Percentiles rank a stretch among this genome's conserved stretches.
phyloP scores from a whole-genome alignment of 2,113 vertebrate genomes.

The Pachypanchax playfairii region DNA sequence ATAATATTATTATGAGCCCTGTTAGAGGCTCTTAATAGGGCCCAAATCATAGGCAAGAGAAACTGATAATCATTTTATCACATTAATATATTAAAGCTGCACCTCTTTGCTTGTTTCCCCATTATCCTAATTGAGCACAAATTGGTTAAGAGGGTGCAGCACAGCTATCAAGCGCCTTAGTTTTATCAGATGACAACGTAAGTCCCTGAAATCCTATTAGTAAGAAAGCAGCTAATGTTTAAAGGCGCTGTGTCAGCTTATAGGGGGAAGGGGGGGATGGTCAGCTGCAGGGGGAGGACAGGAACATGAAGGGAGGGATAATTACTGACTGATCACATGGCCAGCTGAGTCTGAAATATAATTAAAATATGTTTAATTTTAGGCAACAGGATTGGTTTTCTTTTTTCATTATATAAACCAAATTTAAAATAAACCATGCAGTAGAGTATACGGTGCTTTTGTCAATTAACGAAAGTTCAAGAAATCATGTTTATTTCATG shows the following conservation, averaged over 20 bases:
- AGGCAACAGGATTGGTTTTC: too few relatives aligned
- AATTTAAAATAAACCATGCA: too few relatives aligned
- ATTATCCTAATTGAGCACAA: slow-evolving; percentile 95
- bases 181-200: slow-evolving; percentile 92
- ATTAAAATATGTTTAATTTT: slow-evolving; percentile 3
- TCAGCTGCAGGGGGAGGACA: slow-evolving; percentile 58
- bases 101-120: slow-evolving; percentile 89
- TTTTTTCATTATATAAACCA: too few relatives aligned
- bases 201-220: slow-evolving; percentile 89
- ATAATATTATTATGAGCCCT: slow-evolving; percentile 32
- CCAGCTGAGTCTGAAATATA: slow-evolving; percentile 19
- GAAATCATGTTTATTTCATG: too few relatives aligned
- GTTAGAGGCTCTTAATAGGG: slow-evolving; percentile 31
- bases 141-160: slow-evolving; percentile 91
- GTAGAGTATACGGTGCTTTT: too few relatives aligned
- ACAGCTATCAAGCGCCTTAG: slow-evolving; percentile 88
- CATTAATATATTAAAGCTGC: slow-evolving; percentile 90
- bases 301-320: slow-evolving; percentile 55
- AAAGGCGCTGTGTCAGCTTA: slow-evolving; percentile 94
- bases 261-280: slow-evolving; percentile 73
- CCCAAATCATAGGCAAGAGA: slow-evolving; percentile 39
- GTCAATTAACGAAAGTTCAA: too few relatives aligned
- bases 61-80: slow-evolving; percentile 88
- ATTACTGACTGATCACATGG: slow-evolving; percentile 40
- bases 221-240: slow-evolving; percentile 87